Conservation (phyloP, 64 coral and sea anemone species). For the Cladopsammia gracilis region DNA sequence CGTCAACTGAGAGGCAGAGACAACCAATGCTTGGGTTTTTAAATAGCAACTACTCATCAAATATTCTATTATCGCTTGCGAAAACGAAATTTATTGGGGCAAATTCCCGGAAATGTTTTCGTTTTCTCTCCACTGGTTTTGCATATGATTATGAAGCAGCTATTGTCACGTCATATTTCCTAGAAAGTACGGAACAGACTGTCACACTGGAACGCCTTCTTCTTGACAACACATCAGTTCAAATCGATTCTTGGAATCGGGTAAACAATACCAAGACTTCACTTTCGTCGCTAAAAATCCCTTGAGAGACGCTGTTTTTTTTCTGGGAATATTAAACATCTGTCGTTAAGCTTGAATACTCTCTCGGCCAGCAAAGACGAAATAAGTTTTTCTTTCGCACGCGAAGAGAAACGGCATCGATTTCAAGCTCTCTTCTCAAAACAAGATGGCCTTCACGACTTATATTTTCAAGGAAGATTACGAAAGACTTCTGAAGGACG, state of each 20-base stretch:
- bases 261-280: background rate
- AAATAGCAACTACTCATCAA: background rate
- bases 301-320: background rate
- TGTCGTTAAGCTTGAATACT: background rate
- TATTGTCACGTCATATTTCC: slow-evolving; percentile 6
- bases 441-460: background rate
- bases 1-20: no score
- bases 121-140: no score
- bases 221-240: no score
- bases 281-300: background rate
- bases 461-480: slow-evolving; percentile 7
- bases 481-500: background rate
- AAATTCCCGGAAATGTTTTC: slow-evolving; percentile 25
- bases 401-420: background rate
- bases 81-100: background rate
- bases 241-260: slow-evolving; percentile 2
- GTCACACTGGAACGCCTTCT: background rate
- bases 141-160: background rate
- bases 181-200: slow-evolving; percentile 29
- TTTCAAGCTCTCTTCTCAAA: background rate
- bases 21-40: no score
- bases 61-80: background rate
- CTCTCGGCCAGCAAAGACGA: no score
- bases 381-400: background rate
- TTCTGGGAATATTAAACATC: background rate